Evolutionary conservation across 2,888 invertebrate genomes (phyloP).

Genomic region (Cheiracanthium punctorium): DNA sequence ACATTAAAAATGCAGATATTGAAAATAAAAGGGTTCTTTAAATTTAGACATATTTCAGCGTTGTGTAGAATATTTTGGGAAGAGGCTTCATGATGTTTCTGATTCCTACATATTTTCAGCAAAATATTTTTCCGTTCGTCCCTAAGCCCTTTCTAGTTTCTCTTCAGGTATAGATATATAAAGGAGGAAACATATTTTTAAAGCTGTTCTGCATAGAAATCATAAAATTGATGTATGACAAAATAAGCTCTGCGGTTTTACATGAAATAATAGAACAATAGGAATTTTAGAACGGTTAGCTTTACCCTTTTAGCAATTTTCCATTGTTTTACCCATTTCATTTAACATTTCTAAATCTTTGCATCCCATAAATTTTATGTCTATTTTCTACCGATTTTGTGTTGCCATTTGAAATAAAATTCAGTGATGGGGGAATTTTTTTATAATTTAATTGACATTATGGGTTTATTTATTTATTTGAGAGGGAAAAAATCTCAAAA

Average conservation of each 20-base stretch:
- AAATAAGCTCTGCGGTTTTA: background rate
- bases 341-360: background rate
- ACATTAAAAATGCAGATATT: too few relatives aligned
- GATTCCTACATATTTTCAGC: background rate
- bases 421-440: too few relatives aligned
- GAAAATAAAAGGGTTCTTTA: too few relatives aligned
- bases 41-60: background rate
- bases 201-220: background rate
- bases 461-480: too few relatives aligned
- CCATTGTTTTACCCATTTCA: too few relatives aligned
- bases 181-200: background rate
- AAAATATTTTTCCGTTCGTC: background rate
- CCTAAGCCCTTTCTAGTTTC: background rate
- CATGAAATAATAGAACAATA: background rate
- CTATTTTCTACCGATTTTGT: background rate
- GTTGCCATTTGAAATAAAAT: too few relatives aligned
- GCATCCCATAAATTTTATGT: background rate
- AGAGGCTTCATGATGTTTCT: background rate
- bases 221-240: background rate
- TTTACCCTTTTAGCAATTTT: too few relatives aligned
- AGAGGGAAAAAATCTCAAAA: too few relatives aligned
- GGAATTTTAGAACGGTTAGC: background rate
- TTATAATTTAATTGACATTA: too few relatives aligned
- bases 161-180: background rate
- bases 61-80: background rate